Base-by-base conservation (phyloP, 2,797 vertebrate genomes). In the Australoheros facetus region DNA sequence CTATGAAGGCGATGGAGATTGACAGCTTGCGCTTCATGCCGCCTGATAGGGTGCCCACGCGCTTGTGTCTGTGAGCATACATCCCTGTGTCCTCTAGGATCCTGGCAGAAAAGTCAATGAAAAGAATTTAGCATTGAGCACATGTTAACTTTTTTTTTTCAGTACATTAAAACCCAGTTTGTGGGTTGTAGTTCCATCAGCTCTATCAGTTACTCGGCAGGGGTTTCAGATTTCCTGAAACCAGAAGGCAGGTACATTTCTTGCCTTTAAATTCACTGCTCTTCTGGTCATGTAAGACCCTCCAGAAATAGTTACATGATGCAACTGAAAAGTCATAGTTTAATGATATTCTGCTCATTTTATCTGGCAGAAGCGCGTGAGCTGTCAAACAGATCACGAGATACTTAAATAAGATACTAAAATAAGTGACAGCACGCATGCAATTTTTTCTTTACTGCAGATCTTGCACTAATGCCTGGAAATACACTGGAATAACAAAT, bases 21-120 rank as follows among this genome's bases (percentile, higher is more conserved):
- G 98, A 99, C 70, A 99, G 95, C 88, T 99, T 99, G 84, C 98
- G 97, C 93, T 97, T 99, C 97, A 98, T 99, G 19, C 98, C 98
- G 4, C 98, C 98, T 0, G 98, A 99, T 85, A 99, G 91, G 7
- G 96, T 95, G 74, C 97, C 97, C 64, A 97, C 97, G 72, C 95
- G 94, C 89, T 99, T 99, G 95, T 99, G 96, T 57, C 97, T 96
- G 91, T 99, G 98, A 83, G 87, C 90, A n/a, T 98, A 97, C 85
- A 99, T 95, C 74, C 94, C 98, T 10, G 97, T 99, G 76, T 99
- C 97, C 91, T 97, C 96, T 78, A 99, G 93, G 90, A 94, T 97
- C 92, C 98, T 99, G 66, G 83, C 8, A 42, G 75, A 79, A 55
- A 42, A 86, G 73, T 75, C 32, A 64, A 64, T 78, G 77, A 83